Evolutionary conservation across 2,113 vertebrate genomes (phyloP).

Genomic region (Podarcis cretensis): DNA sequence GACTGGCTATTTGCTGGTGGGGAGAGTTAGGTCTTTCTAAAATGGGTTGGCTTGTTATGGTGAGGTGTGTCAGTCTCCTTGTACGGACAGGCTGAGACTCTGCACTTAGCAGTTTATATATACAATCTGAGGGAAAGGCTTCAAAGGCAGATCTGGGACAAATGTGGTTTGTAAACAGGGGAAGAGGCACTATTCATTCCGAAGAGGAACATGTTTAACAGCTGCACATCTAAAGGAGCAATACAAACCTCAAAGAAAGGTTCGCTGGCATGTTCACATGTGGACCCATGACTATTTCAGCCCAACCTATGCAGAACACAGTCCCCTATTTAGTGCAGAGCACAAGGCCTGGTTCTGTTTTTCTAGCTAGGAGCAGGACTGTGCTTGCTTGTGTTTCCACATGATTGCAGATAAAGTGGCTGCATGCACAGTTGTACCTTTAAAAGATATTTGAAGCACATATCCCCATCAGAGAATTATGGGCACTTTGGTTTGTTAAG

Average conservation of each 20-base stretch:
- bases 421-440: no score
- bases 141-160: slow-evolving; percentile 1
- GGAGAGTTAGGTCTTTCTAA: slow-evolving; percentile 13
- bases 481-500: no score
- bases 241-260: background rate
- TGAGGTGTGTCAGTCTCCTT: slow-evolving; percentile 21
- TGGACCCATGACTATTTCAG: background rate
- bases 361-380: background rate
- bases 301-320: background rate
- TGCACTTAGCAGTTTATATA: slow-evolving; percentile 10
- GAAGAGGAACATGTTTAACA: background rate
- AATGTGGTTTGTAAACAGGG: slow-evolving; percentile 22
- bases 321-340: background rate
- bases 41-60: slow-evolving; percentile 12
- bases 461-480: no score
- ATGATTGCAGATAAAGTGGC: background rate
- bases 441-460: no score
- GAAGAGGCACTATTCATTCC: background rate
- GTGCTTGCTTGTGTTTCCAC: background rate
- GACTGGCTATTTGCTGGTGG: background rate
- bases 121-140: background rate
- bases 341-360: background rate
- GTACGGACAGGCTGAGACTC: background rate
- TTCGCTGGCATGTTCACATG: background rate
- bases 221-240: background rate